These are phyloP conservation scores for Drosophila nigromelanica DNA, from an alignment of 1,140 invertebrate genomes.

Conservation along the genomic window DNA sequence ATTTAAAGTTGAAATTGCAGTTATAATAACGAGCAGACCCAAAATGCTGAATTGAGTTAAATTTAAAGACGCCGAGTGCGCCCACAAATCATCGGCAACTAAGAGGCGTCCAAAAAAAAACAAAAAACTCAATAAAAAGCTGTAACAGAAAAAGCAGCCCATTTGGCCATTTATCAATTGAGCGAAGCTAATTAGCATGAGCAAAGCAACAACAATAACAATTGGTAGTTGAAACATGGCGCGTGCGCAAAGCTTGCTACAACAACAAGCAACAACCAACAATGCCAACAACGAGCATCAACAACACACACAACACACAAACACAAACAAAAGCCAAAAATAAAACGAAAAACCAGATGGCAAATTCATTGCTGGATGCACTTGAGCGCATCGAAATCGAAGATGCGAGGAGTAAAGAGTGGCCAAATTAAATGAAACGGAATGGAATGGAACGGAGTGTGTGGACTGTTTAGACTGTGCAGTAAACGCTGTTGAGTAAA, in stretches of 20 bases:
- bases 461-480: neutral
- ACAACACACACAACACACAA: constrained; percentile 7
- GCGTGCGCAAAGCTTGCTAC: constrained; percentile 29
- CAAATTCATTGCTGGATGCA: constrained; percentile 26
- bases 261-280: constrained; percentile 12
- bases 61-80: neutral
- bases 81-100: constrained; percentile 8
- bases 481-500: neutral
- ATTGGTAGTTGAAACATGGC: constrained; percentile 19
- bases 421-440: neutral
- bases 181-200: constrained; percentile 51
- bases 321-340: neutral
- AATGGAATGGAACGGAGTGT: constrained; percentile 7
- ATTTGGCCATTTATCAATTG: constrained; percentile 45
- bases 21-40: neutral
- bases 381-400: constrained; percentile 23
- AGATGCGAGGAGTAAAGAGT: neutral
- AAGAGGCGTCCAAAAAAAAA: neutral
- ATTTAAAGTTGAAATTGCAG: too few relatives aligned
- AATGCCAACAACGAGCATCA: neutral
- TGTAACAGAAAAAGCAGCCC: constrained; percentile 14
- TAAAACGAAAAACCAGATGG: neutral
- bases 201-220: constrained; percentile 17
- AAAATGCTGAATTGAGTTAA: neutral
- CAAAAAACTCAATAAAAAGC: constrained; percentile 4